Percentiles rank a stretch among this genome's conserved stretches.
Conservation (phyloP, 2,888 invertebrate genomes). For the Leptopilina syphax region DNA sequence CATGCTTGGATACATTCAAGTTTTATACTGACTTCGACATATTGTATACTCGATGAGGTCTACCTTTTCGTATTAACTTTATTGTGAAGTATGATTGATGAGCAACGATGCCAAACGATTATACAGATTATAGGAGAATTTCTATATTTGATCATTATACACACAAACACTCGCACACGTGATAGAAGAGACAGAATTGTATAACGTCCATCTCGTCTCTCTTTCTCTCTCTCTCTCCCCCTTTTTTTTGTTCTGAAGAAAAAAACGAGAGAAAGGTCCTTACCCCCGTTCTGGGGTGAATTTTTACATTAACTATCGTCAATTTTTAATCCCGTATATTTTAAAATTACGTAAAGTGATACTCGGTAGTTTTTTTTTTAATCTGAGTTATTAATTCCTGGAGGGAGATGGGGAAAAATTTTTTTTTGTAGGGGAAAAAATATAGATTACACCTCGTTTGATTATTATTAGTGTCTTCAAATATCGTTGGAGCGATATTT, state of each 20-base stretch:
- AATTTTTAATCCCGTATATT: constrained; percentile 14
- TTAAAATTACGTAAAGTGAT: constrained; percentile 40
- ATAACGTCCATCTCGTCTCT: constrained; percentile 7
- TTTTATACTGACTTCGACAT: constrained; percentile 49
- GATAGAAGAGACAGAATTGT: neutral
- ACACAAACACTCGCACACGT: too few species aligned
- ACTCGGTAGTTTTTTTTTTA: neutral
- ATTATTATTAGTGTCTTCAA: neutral
- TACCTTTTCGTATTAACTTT: constrained; percentile 63
- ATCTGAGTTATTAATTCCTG: constrained; percentile 20
- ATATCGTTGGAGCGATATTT: too few species aligned
- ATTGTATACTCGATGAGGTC: constrained; percentile 46
- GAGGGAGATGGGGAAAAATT: neutral
- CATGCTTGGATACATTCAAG: constrained; percentile 45
- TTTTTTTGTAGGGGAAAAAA: neutral
- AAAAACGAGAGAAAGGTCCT: neutral
- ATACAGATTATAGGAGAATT: constrained; percentile 53
- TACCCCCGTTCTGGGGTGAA: neutral
- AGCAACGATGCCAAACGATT: constrained; percentile 53
- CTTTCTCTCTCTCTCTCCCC: neutral
- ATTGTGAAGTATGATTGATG: constrained; percentile 72
- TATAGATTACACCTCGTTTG: constrained; percentile 20
- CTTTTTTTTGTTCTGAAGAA: neutral
- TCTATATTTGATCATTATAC: constrained; percentile 44
- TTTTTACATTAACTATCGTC: neutral